These are phyloP conservation scores for Drosophila busckii DNA, from an alignment of 1,140 invertebrate genomes.

Conservation along the genomic window DNA sequence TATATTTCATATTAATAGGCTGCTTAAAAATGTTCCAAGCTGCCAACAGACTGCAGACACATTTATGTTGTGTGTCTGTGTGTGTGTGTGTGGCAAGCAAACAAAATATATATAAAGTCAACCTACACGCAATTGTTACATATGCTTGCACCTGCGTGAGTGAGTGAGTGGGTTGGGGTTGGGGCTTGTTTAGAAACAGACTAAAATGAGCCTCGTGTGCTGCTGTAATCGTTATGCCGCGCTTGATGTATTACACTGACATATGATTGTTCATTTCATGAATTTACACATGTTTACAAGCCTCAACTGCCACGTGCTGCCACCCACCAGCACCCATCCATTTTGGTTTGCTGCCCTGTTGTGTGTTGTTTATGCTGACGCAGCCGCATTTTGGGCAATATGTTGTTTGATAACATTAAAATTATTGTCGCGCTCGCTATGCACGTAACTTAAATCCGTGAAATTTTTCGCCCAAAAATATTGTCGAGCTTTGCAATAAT, in stretches of 20 bases:
- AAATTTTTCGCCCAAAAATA: slow-evolving; percentile 75
- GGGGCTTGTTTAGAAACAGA: slow-evolving; percentile 9
- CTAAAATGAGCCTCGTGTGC: slow-evolving; percentile 49
- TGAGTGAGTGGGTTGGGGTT: neutral
- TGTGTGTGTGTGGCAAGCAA: slow-evolving; percentile 20
- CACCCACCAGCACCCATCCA: neutral
- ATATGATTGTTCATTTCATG: slow-evolving; percentile 71
- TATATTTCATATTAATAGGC: slow-evolving; percentile 66
- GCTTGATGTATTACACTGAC: slow-evolving; percentile 66
- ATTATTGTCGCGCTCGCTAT: slow-evolving; percentile 37
- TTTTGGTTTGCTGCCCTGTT: slow-evolving; percentile 38
- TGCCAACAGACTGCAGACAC: slow-evolving; percentile 6
- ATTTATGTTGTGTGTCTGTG: slow-evolving; percentile 27
- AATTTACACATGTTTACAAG: slow-evolving; percentile 73
- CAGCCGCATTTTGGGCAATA: slow-evolving; percentile 55
- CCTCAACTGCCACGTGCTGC: slow-evolving; percentile 8
- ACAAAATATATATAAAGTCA: slow-evolving; percentile 21
- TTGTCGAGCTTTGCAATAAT: slow-evolving; percentile 49
- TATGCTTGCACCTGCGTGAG: slow-evolving; percentile 5
- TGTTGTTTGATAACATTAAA: slow-evolving; percentile 54
- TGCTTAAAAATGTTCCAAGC: slow-evolving; percentile 55
- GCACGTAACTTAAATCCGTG: slow-evolving; percentile 59
- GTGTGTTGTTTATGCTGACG: slow-evolving; percentile 57
- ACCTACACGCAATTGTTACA: no score
- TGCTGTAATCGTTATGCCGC: slow-evolving; percentile 49